A percentile compares a stretch with the other conserved stretches of the same genome.
phyloP scores from a whole-genome alignment of 2,888 invertebrate species.

The Maniola hyperantus region DNA sequence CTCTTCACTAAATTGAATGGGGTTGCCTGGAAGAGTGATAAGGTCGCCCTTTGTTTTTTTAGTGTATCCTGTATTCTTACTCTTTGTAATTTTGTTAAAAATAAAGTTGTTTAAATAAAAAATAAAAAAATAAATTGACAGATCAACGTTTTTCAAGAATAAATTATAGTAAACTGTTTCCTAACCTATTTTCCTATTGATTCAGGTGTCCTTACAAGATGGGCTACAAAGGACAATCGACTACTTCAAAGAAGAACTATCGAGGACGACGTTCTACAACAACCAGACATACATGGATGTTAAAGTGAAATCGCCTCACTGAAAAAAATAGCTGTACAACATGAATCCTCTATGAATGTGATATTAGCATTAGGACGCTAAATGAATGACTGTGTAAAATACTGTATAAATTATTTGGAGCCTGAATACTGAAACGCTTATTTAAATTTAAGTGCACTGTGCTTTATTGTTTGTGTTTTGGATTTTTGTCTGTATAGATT shows the following conservation, averaged over 20 bases:
- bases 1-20: no score
- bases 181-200: constrained; percentile 19
- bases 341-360: constrained; percentile 60
- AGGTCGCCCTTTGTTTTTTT: no score
- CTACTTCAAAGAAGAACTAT: constrained; percentile 95
- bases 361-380: constrained; percentile 57
- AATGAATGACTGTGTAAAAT: constrained; percentile 2
- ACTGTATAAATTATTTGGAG: constrained; percentile 3
- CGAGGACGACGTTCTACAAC: constrained; percentile 72
- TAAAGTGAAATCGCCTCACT: constrained; percentile 63
- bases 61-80: no score
- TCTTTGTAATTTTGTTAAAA: no score
- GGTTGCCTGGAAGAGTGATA: no score
- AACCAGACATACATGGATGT: constrained; percentile 77
- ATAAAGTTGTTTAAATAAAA: no score
- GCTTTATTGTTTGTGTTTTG: neutral
- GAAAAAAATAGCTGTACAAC: constrained; percentile 32
- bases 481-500: neutral
- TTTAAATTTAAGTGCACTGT: neutral
- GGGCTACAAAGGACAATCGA: constrained; percentile 96
- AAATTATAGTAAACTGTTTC: neutral
- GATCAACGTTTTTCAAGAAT: no score
- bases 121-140: no score
- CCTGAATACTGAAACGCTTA: neutral
- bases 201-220: constrained; percentile 88